A percentile compares a stretch with the other conserved stretches of the same genome.
These are phyloP conservation scores for Lonchura striata DNA, from an alignment of 2,113 vertebrate genomes.

Conservation along the genomic window DNA sequence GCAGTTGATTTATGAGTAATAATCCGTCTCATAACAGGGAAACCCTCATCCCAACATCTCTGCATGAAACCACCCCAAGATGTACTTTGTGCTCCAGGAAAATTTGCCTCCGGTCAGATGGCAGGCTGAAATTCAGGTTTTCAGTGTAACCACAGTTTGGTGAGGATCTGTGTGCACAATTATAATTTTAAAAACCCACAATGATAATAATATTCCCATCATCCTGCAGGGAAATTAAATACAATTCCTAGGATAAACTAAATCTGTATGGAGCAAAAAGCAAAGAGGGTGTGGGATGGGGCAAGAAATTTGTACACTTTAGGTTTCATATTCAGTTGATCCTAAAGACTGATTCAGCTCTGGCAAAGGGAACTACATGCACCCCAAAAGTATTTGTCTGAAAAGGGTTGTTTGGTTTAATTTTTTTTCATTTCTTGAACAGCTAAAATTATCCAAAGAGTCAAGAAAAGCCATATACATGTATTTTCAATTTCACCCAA, in stretches of 20 bases:
- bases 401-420: not conserved
- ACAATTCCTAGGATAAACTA: not conserved
- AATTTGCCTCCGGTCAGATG: not conserved
- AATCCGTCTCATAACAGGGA: not conserved
- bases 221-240: not conserved
- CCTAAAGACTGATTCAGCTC: not conserved
- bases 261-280: not conserved
- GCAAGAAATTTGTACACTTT: not conserved
- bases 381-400: not conserved
- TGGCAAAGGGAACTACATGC: not conserved
- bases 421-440: not conserved
- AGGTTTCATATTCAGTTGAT: not conserved
- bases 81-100: not conserved
- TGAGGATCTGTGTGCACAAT: not conserved
- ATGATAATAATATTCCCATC: not conserved
- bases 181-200: not conserved
- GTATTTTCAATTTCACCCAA: not conserved
- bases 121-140: not conserved
- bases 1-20: not conserved
- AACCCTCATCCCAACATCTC: not conserved
- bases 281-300: not conserved
- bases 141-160: not conserved
- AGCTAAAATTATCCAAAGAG: not conserved
- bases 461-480: not conserved
- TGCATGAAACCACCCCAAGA: not conserved